Evolutionary conservation across 2,888 invertebrate genomes (phyloP).

Genomic region (Nymphalis polychloros): DNA sequence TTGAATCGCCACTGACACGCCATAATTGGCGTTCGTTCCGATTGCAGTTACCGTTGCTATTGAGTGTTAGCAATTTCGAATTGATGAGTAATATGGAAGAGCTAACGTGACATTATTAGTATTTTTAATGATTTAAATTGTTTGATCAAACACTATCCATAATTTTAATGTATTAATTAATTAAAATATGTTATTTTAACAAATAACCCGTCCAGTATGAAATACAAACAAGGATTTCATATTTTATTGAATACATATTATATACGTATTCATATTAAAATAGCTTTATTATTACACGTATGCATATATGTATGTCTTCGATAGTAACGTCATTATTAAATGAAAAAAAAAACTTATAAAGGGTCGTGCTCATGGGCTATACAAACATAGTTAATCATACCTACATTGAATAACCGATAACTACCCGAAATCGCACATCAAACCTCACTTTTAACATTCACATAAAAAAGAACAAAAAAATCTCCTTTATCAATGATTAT

Average conservation of each 20-base stretch:
- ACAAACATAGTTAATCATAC: constrained; percentile 16
- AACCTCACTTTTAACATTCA: constrained; percentile 31
- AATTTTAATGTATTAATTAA: too few species aligned
- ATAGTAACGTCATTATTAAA: not conserved
- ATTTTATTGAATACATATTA: not conserved
- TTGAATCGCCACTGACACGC: constrained; percentile 34
- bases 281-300: not conserved
- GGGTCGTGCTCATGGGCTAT: not conserved
- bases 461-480: constrained; percentile 9
- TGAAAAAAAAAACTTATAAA: not conserved
- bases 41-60: constrained; percentile 27
- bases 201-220: too few species aligned
- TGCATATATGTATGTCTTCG: not conserved
- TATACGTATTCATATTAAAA: not conserved
- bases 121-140: not conserved
- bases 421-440: constrained; percentile 35
- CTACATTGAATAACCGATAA: constrained; percentile 19
- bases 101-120: constrained; percentile 18
- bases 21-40: constrained; percentile 32
- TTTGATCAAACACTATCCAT: not conserved
- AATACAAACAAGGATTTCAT: too few species aligned
- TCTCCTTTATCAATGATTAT: constrained; percentile 11
- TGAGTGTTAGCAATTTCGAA: constrained; percentile 30
- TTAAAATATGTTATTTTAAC: too few species aligned
- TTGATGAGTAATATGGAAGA: constrained; percentile 27